Evolutionary conservation across 2,888 invertebrate species (phyloP).

Genomic region (Thelaira solivaga): DNA sequence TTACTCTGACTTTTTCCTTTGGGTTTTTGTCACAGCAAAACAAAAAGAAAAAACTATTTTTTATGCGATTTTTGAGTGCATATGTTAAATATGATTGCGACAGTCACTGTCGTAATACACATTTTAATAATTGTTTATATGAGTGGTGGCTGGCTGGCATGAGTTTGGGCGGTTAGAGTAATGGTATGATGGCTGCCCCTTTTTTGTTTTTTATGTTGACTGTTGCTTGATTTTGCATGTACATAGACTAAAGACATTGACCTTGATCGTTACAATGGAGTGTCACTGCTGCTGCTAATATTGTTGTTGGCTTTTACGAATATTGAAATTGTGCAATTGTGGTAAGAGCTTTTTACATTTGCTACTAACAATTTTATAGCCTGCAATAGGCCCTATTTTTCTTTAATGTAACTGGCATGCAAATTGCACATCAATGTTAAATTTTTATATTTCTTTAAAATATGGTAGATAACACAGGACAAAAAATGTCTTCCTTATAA

Average conservation of each 20-base stretch:
- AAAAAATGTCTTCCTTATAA: too few species aligned
- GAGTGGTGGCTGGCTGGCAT: neutral
- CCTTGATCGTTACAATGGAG: constrained; percentile 56
- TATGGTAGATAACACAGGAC: too few species aligned
- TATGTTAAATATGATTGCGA: constrained; percentile 8
- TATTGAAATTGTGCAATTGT: neutral
- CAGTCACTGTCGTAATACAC: neutral
- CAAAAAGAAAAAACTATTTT: too few species aligned
- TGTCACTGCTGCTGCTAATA: constrained; percentile 22
- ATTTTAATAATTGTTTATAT: constrained; percentile 18
- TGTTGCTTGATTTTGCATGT: constrained; percentile 22
- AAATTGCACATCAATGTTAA: too few species aligned
- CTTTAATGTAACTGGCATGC: too few species aligned
- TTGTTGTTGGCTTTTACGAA: too few species aligned
- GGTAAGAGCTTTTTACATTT: too few species aligned
- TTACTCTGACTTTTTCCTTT: neutral
- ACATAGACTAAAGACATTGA: constrained; percentile 60
- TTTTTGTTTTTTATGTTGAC: constrained; percentile 19
- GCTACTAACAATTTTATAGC: too few species aligned
- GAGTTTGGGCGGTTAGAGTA: neutral
- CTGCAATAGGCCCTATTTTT: too few species aligned
- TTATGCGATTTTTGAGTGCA: constrained; percentile 1
- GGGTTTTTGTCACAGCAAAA: neutral
- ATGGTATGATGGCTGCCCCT: constrained; percentile 18
- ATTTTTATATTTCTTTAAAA: too few species aligned